Evolutionary conservation across 1,140 invertebrate genomes (phyloP), one percentile per base, ranked within the genome.

Genomic region (Musca domestica): DNA sequence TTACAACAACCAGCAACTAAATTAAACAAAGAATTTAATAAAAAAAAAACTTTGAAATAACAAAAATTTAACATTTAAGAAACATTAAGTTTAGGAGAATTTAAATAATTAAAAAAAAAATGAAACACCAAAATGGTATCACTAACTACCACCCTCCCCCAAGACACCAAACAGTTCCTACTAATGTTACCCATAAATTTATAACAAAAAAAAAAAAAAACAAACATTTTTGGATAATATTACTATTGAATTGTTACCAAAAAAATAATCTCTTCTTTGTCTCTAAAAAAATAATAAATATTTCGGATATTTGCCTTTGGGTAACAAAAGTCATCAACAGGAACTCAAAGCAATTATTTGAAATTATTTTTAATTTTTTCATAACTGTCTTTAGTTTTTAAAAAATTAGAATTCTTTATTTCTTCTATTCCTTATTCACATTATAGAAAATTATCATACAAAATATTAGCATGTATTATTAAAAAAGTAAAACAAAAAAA

Each of bases 151-250:
- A 41, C 34, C 34, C 34, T 41, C 34, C 34, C 34, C 4, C 9
- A 30, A 30, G 9, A 30, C 9, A 30, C 27, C 9, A 30, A 30
- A 58, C 56, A 61, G 30, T 61, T 41, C 56, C 56, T 61, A 25
- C 27, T 41, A 61, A 61, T 34, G 34, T 61, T 41, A 27, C 27
- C 54, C n/a, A 15, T n/a, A 17, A 58, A 27, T 4, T 34, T 34
- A 20, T 7, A 41, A 41, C 10, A 2, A 41, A 41, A 41, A 5
- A 2, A 41, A 41, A 41, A 5, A 41, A 41, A 41, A 41, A 41
- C 5, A 3, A 30, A 61, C 20, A 34, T 41, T 61, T 61, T 61
- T 61, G n/a, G 56, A 61, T 61, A 34, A 61, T 61, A 10, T 61
- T 61, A 41, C 27, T 19, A 61, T 30, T 17, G 56, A 61, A 61